These are phyloP conservation scores for Poeciliopsis retropinna DNA, from an alignment of 2,113 vertebrate species.

Conservation along the genomic window DNA sequence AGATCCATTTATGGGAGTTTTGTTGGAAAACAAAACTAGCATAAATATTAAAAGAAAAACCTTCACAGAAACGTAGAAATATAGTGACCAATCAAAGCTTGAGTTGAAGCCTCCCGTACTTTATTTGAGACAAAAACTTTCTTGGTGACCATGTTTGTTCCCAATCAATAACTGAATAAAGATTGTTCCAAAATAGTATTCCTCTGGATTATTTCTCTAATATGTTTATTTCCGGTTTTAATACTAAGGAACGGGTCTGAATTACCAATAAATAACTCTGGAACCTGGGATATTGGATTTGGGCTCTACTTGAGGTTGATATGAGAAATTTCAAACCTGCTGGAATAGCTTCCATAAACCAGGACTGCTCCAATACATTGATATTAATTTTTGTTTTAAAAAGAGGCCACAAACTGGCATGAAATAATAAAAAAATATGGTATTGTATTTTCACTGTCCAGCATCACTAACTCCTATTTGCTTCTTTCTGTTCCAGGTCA, in stretches of 20 bases:
- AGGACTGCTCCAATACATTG: no score
- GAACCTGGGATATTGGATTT: no score
- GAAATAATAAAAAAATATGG: no score
- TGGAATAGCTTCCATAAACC: no score
- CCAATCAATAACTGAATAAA: background rate
- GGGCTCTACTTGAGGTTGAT: no score
- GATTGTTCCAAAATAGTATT: background rate
- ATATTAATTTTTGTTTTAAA: no score
- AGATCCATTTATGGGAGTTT: background rate
- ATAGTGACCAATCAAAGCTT: background rate
- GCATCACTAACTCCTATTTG: background rate
- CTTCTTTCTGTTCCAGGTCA: constrained; percentile 54
- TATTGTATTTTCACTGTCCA: background rate
- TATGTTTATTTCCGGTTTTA: background rate
- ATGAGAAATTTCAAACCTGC: no score
- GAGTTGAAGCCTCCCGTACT: background rate
- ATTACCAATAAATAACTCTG: background rate
- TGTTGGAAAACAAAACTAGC: no score
- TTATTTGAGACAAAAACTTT: no score
- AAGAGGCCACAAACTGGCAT: no score
- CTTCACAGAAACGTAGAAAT: no score
- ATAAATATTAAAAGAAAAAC: no score
- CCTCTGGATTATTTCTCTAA: background rate
- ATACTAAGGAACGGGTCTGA: background rate
- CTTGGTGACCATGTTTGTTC: background rate